Percentiles rank a stretch among this genome's conserved stretches.
Evolutionary conservation across 23 tunicate genomes (phyloP).

Genomic region (Clavelina lepadiformis): DNA sequence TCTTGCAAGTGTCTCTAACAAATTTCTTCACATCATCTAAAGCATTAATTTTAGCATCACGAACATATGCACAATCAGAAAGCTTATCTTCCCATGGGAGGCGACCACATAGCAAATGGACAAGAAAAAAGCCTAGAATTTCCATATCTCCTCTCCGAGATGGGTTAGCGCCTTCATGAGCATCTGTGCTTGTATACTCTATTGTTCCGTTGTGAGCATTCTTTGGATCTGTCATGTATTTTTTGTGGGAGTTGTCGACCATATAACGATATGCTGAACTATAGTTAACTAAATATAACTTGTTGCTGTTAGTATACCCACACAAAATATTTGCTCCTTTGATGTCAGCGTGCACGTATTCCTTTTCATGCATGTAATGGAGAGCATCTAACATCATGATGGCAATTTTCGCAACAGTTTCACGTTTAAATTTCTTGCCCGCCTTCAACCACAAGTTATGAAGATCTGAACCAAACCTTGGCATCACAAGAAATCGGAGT

Average conservation of each 20-base stretch:
- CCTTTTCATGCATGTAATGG: slow-evolving; percentile 81
- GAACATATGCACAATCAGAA: slow-evolving; percentile 44
- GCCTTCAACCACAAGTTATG: slow-evolving; percentile 80
- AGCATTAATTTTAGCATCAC: slow-evolving; percentile 39
- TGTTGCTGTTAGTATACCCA: slow-evolving; percentile 45
- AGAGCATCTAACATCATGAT: slow-evolving; percentile 71
- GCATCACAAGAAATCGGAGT: slow-evolving; percentile 96
- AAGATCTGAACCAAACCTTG: slow-evolving; percentile 89
- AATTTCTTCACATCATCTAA: slow-evolving; percentile 42
- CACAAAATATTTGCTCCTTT: slow-evolving; percentile 92
- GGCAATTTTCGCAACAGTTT: slow-evolving; percentile 70
- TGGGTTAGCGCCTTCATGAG: slow-evolving; percentile 73
- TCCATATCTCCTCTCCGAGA: slow-evolving; percentile 83
- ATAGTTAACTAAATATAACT: slow-evolving; percentile 84
- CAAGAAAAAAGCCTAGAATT: slow-evolving; percentile 67
- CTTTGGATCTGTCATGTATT: slow-evolving; percentile 74
- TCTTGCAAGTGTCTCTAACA: slow-evolving; percentile 20
- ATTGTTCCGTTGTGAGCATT: slow-evolving; percentile 96
- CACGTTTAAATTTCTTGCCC: slow-evolving; percentile 55
- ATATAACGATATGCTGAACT: slow-evolving; percentile 74
- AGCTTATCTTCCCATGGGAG: slow-evolving; percentile 87
- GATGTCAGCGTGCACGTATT: slow-evolving; percentile 96
- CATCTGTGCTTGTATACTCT: slow-evolving; percentile 91
- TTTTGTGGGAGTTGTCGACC: slow-evolving; percentile 44
- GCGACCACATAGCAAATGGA: slow-evolving; percentile 65